Conservation (phyloP, 2,888 invertebrate genomes). For the Oasisia sp. region DNA sequence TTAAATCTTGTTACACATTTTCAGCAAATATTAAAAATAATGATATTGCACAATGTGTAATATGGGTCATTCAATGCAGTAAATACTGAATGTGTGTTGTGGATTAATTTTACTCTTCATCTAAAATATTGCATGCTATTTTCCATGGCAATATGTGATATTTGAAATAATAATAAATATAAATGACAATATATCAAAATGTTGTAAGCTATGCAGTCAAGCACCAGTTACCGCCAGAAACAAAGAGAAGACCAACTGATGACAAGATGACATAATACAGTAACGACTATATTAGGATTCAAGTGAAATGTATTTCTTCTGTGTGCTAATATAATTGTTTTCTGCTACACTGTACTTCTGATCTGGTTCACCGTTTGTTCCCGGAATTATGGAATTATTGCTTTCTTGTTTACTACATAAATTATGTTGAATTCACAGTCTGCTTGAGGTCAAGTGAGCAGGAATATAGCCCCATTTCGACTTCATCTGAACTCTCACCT, state of each 20-base stretch:
- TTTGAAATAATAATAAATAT: not conserved
- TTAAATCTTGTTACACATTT: no score
- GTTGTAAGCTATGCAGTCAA: conserved; percentile 30
- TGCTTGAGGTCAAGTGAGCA: not conserved
- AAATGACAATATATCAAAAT: no score
- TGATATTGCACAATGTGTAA: no score
- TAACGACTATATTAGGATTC: not conserved
- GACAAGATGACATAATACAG: not conserved
- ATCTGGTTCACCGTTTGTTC: conserved; percentile 46
- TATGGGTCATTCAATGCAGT: no score
- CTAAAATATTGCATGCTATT: not conserved
- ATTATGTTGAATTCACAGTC: not conserved
- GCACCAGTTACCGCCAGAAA: no score
- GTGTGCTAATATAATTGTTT: not conserved
- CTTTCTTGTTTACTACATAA: not conserved
- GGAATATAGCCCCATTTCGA: not conserved
- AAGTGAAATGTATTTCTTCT: not conserved
- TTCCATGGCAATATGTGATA: not conserved
- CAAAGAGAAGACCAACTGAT: not conserved
- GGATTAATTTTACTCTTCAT: not conserved
- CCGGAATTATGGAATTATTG: not conserved
- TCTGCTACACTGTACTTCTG: not conserved
- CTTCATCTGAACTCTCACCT: not conserved
- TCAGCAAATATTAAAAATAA: no score
- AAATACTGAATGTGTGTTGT: not conserved